These are phyloP conservation scores for Abrostola tripartita DNA, from an alignment of 2,888 invertebrate genomes.

Conservation along the genomic window DNA sequence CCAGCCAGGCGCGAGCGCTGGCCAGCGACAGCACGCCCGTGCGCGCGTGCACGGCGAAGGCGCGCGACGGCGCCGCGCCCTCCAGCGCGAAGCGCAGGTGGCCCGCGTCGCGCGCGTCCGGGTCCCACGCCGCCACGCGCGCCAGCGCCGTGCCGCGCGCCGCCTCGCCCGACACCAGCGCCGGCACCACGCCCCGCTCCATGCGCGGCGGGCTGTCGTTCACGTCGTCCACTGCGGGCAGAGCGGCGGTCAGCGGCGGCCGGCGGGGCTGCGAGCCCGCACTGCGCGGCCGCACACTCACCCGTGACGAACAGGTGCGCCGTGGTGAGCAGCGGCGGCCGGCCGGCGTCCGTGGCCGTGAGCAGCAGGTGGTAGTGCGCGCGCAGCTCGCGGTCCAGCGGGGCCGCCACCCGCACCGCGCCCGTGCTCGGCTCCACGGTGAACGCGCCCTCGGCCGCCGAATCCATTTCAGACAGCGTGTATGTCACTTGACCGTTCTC, in stretches of 20 bases:
- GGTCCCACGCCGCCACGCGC: slow-evolving; percentile 95
- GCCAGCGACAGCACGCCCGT: slow-evolving; percentile 74
- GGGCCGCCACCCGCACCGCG: slow-evolving; percentile 92
- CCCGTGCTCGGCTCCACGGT: slow-evolving; percentile 93
- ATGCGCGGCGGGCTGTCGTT: slow-evolving; percentile 97
- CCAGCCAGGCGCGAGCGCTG: slow-evolving; percentile 81
- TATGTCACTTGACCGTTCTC: slow-evolving; percentile 58
- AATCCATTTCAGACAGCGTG: slow-evolving; percentile 71
- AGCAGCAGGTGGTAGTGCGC: slow-evolving; percentile 93
- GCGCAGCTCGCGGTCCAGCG: slow-evolving; percentile 94
- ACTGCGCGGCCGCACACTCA: slow-evolving; percentile 63
- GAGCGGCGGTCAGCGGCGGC: not conserved
- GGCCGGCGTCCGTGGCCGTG: slow-evolving; percentile 94
- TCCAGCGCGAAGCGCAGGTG: slow-evolving; percentile 94
- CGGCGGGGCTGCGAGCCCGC: not conserved
- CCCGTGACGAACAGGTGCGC: slow-evolving; percentile 95
- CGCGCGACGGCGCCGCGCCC: slow-evolving; percentile 63
- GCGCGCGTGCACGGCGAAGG: slow-evolving; percentile 70
- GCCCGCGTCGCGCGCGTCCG: slow-evolving; percentile 93
- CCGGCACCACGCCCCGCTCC: slow-evolving; percentile 93
- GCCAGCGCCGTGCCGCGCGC: slow-evolving; percentile 96
- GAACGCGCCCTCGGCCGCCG: slow-evolving; percentile 89
- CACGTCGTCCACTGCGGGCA: slow-evolving; percentile 92
- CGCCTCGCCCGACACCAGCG: slow-evolving; percentile 93
- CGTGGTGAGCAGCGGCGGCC: slow-evolving; percentile 93